Evolutionary conservation across 2,113 vertebrate genomes (phyloP), one percentile per base, ranked within the genome.

Genomic region (Hyaena hyaena): DNA sequence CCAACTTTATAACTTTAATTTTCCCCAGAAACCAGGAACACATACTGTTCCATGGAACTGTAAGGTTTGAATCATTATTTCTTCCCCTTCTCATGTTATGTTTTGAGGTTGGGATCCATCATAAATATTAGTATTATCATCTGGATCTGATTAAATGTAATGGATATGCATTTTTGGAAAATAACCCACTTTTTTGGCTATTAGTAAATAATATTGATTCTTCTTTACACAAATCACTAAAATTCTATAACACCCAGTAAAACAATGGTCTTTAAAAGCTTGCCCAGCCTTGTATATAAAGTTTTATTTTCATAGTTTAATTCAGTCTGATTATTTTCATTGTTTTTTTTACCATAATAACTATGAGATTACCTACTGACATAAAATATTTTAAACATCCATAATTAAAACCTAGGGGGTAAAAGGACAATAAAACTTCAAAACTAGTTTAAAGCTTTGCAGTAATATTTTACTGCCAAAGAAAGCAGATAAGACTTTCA

Each of bases 191-290:
- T 39, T 61, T 96, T 94, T 73, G 35, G 80, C 96, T 96, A 88
- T 90, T 97, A 98, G 76, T 86, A 95, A 98, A 98, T 98, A 98
- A 87, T 85, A 71, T 69, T 84, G 45, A 98, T 94, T 93, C 73
- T 89, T 79, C 26, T 96, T 95, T 97, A 89, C 19, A 76, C 82
- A 97, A 97, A 93, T 80, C 86, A 50, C 48, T 93, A 24, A 95
- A 96, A 97, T 83, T 88, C 81, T 97, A 15, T 89, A 97, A 96
- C 97, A 98, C 95, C 80, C 92, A 97, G 92, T 98, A 69, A 96
- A 97, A 97, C 84, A 95, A 93, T 80, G 45, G 71, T 68, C 58
- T 97, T 97, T 97, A 26, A 61, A 98, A 95, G 6, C 4, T 92
- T 88, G 69, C 45, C 94, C 63, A 43, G 24, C 61, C 61, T 95